Evolutionary conservation across 2,113 vertebrate genomes (phyloP).

Genomic region (Saguinus imperator): DNA sequence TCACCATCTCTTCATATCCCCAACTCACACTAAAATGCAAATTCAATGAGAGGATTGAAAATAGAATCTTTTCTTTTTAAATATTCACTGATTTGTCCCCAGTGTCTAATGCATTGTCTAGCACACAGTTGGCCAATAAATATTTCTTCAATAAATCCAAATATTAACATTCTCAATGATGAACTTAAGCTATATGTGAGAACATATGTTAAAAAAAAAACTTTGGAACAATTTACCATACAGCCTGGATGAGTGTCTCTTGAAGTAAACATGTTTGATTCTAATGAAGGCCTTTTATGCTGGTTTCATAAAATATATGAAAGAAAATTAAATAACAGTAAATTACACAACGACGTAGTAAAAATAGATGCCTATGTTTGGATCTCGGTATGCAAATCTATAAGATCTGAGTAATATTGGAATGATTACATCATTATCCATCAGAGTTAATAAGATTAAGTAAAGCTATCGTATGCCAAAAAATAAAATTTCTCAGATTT

Average conservation of each 20-base stretch:
- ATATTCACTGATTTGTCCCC: neutral
- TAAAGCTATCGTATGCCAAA: neutral
- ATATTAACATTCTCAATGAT: neutral
- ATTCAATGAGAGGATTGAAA: neutral
- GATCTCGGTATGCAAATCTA: neutral
- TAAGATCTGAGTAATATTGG: neutral
- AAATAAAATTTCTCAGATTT: neutral
- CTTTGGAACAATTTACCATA: neutral
- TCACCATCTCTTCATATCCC: neutral
- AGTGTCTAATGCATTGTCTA: neutral
- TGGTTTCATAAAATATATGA: neutral
- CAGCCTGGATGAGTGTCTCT: neutral
- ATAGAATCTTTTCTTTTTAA: neutral
- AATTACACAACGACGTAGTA: neutral
- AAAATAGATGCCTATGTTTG: neutral
- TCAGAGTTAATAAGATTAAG: neutral
- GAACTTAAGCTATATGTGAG: neutral
- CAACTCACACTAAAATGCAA: neutral
- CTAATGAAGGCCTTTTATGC: neutral
- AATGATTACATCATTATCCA: neutral
- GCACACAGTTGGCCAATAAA: neutral
- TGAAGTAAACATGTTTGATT: neutral
- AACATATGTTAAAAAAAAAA: neutral
- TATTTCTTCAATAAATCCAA: neutral
- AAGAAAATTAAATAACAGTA: constrained; percentile 12